Evolutionary conservation across 1,140 invertebrate genomes (phyloP), one percentile per base, ranked within the genome.

Genomic region (Drosophila nasuta): DNA sequence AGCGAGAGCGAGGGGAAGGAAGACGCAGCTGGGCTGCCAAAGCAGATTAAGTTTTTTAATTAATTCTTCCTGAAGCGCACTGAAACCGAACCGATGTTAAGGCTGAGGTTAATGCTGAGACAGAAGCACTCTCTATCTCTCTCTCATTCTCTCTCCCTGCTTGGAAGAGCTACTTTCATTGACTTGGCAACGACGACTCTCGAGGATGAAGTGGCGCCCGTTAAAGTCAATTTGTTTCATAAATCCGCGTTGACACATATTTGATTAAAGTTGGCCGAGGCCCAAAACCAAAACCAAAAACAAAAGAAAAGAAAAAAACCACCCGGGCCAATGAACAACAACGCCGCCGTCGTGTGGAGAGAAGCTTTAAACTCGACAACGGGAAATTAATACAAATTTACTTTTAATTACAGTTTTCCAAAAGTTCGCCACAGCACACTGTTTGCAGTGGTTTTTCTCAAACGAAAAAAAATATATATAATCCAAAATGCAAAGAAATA

Each of bases 1-100:
- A 10, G 15, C 17, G 46, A 17, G 15, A 10, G 15, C 17, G 17
- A 10, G 5, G 5, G 1, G 41, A 13, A n/a, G n/a, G 51, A 25
- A 20, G 41, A 15, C 43, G 7, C 59, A 57, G 56, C 49, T 41
- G 56, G 33, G 72, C 65, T 76, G 79, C 79, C 79, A 64, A 74
- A 70, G 79, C 72, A 77, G 82, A 87, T 86, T 82, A 86, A 87
- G 82, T 87, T 82, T 86, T 87, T 86, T 87, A 86, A 86, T 86
- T 86, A 86, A 86, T 87, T 87, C 75, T 63, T 76, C 52, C 56
- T 59, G 54, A 71, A 46, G 58, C 68, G 58, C 66, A 59, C 63
- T 67, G 54, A 62, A 54, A 25, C 52, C 20, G 48, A 64, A 64
- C 20, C 48, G 30, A 28, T 57, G 35, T 54, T 25, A 5, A 38